Evolutionary conservation across 2,888 invertebrate genomes (phyloP).

Genomic region (Bembecia ichneumoniformis): DNA sequence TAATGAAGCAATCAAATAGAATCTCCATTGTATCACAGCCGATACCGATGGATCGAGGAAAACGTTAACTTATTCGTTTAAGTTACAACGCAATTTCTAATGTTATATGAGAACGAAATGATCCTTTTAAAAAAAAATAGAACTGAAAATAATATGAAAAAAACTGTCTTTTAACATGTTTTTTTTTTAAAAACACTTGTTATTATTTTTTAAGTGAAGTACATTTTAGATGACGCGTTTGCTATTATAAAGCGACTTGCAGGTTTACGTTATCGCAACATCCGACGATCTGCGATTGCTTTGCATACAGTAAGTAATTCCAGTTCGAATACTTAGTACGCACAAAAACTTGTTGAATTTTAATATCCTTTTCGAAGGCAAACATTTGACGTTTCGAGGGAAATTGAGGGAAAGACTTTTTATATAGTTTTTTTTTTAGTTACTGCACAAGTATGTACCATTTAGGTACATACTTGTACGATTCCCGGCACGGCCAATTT

Average conservation of each 20-base stretch:
- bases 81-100: too few species aligned
- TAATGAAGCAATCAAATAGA: constrained; percentile 70
- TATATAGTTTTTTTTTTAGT: constrained; percentile 8
- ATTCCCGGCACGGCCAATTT: too few species aligned
- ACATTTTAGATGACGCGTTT: too few species aligned
- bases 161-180: too few species aligned
- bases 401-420: constrained; percentile 60
- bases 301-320: constrained; percentile 64
- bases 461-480: too few species aligned
- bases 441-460: background rate
- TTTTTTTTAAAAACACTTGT: too few species aligned
- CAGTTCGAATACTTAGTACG: constrained; percentile 33
- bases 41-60: constrained; percentile 20
- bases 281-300: constrained; percentile 29
- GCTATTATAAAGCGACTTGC: background rate
- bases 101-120: too few species aligned
- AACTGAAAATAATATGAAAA: too few species aligned
- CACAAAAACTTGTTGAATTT: constrained; percentile 68
- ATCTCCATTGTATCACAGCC: constrained; percentile 40
- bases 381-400: constrained; percentile 66
- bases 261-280: constrained; percentile 24
- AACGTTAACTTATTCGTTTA: constrained; percentile 27
- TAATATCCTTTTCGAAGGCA: constrained; percentile 64
- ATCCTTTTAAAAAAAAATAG: too few species aligned
- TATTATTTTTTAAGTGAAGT: too few species aligned